Evolutionary conservation across 2,888 invertebrate species (phyloP).

Genomic region (Tuberolachnus salignus): DNA sequence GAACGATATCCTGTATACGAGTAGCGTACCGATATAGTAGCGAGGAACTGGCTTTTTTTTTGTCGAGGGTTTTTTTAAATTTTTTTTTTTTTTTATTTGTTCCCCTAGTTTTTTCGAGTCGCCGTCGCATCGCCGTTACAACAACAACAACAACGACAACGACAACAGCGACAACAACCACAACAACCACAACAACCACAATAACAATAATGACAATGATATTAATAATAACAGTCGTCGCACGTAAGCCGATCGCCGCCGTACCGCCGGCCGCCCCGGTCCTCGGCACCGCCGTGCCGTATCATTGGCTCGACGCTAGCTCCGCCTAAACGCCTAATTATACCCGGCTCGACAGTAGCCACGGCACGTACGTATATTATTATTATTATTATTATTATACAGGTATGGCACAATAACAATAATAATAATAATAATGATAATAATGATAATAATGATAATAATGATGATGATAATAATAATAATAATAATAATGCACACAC

Average conservation of each 20-base stretch:
- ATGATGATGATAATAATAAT: too few relatives aligned
- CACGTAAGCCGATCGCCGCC: slow-evolving; percentile 5
- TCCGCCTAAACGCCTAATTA: slow-evolving; percentile 53
- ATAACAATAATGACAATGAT: too few relatives aligned
- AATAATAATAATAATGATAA: background rate
- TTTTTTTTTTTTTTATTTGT: background rate
- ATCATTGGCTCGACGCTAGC: slow-evolving; percentile 48
- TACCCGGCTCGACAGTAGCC: slow-evolving; percentile 30
- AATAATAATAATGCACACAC: too few relatives aligned
- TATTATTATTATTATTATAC: background rate
- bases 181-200: background rate
- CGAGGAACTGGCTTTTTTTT: too few relatives aligned
- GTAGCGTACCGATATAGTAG: too few relatives aligned
- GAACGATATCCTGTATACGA: too few relatives aligned
- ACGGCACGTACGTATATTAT: background rate
- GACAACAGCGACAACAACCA: too few relatives aligned
- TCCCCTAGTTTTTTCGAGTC: background rate
- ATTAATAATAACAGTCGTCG: background rate
- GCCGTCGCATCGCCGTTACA: background rate
- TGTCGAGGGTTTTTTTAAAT: too few relatives aligned
- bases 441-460: background rate
- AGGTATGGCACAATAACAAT: slow-evolving; percentile 1
- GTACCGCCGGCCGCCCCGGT: background rate
- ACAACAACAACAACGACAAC: too few relatives aligned
- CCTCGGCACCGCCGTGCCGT: background rate